These are phyloP conservation scores for Sakesphorus luctuosus DNA, from an alignment of 2,113 vertebrate species.

Conservation along the genomic window DNA sequence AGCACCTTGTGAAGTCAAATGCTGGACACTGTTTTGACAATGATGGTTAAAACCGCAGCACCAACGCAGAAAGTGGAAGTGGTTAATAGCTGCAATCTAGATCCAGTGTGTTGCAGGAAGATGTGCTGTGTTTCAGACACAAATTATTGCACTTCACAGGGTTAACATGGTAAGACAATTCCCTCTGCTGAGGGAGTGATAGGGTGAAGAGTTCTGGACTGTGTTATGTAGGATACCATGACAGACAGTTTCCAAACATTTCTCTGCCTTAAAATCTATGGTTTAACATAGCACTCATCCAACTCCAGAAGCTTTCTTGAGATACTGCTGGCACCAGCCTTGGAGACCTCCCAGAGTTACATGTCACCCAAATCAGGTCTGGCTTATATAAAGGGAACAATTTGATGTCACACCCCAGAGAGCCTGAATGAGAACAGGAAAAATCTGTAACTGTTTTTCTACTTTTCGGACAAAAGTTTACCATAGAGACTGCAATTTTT, in stretches of 20 bases:
- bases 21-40: neutral
- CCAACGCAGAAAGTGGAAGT: neutral
- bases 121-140: neutral
- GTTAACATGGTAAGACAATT: neutral
- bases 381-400: neutral
- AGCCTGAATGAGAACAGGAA: neutral
- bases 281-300: neutral
- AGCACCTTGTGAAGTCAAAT: neutral
- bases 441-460: neutral
- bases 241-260: neutral
- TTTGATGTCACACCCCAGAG: neutral
- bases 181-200: neutral
- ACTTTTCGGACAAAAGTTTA: neutral
- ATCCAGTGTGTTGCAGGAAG: neutral
- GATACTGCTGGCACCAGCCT: neutral
- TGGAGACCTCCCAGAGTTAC: neutral
- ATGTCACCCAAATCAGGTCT: neutral
- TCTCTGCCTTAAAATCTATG: neutral
- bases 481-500: neutral
- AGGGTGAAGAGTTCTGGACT: neutral
- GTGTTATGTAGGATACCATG: neutral
- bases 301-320: neutral
- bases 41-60: neutral
- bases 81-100: neutral
- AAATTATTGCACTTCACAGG: neutral